Conservation (phyloP, 2,113 vertebrate genomes). For the Pontoporia blainvillei region DNA sequence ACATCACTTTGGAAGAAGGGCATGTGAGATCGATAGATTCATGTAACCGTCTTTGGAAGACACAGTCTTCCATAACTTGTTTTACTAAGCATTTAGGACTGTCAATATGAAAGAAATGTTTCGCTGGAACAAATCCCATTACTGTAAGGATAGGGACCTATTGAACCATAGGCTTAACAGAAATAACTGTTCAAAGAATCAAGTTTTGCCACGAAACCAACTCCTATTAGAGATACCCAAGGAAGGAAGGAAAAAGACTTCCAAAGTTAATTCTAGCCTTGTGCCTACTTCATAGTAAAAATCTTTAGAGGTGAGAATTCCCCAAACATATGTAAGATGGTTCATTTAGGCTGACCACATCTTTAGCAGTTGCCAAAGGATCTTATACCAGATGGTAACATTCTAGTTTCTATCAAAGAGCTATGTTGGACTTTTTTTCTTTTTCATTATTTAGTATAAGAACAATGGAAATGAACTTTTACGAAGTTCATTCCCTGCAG, state of each 20-base stretch:
- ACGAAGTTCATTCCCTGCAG: constrained; percentile 56
- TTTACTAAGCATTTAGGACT: background rate
- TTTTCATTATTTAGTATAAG: constrained; percentile 63
- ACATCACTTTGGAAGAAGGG: background rate
- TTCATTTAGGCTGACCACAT: constrained; percentile 59
- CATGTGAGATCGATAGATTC: background rate
- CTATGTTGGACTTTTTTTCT: background rate
- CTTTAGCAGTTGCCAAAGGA: constrained; percentile 37
- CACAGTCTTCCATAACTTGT: background rate
- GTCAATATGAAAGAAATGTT: background rate
- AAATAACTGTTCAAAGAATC: background rate
- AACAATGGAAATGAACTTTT: constrained; percentile 64
- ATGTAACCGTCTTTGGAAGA: background rate
- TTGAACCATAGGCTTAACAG: background rate
- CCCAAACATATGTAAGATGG: constrained; percentile 47
- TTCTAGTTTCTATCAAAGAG: constrained; percentile 59
- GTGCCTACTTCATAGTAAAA: constrained; percentile 47
- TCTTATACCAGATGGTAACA: constrained; percentile 58
- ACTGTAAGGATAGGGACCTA: background rate
- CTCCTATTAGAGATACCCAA: background rate
- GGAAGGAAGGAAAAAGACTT: background rate
- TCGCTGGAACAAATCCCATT: background rate
- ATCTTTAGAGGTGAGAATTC: constrained; percentile 69
- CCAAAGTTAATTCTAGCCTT: constrained; percentile 63
- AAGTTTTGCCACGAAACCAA: constrained; percentile 28